These are phyloP conservation scores for Macrosiphum euphorbiae DNA, from an alignment of 2,888 invertebrate species.

Conservation along the genomic window DNA sequence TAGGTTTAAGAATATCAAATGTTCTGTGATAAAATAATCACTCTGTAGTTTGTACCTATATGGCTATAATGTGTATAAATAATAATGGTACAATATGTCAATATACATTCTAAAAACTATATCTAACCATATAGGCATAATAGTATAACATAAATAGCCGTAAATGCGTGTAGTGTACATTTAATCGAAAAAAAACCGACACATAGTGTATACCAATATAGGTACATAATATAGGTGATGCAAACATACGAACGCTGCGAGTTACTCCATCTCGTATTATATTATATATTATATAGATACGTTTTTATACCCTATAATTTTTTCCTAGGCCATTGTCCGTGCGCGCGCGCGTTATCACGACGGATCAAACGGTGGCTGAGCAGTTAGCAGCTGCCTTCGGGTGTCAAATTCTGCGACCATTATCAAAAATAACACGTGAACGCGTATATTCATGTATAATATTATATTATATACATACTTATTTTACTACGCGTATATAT, in stretches of 20 bases:
- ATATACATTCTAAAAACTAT: neutral
- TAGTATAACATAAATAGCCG: neutral
- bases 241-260: neutral
- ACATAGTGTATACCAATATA: neutral
- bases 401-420: conserved; percentile 63
- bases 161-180: neutral
- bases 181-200: neutral
- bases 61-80: too few species aligned
- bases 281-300: neutral
- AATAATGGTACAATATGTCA: neutral
- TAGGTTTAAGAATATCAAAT: neutral
- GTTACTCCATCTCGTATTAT: neutral
- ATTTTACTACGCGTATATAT: neutral
- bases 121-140: neutral
- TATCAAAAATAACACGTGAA: conserved; percentile 37
- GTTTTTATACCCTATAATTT: conserved; percentile 53
- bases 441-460: neutral
- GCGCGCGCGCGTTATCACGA: conserved; percentile 38
- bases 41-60: neutral
- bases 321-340: conserved; percentile 52
- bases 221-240: neutral
- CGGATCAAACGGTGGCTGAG: conserved; percentile 48
- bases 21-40: neutral
- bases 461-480: neutral
- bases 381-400: conserved; percentile 37